A percentile compares a stretch with the other conserved stretches of the same genome.
Evolutionary conservation across 92 coral and sea anemone genomes (phyloP).

Genomic region (Actinostola sp.): DNA sequence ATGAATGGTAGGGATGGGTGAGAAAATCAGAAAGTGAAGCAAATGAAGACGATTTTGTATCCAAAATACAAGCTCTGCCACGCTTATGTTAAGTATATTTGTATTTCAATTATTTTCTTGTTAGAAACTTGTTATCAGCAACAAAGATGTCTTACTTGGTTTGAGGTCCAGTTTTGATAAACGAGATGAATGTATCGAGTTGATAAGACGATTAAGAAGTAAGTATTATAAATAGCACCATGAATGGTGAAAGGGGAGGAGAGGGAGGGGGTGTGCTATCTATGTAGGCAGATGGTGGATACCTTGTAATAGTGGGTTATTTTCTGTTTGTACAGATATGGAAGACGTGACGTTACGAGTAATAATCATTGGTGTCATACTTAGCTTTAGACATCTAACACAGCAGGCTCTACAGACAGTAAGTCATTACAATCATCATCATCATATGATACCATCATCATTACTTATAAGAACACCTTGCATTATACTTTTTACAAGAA

Average conservation of each 20-base stretch:
- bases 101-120: background rate
- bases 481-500: too few species aligned
- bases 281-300: background rate
- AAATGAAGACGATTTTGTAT: too few species aligned
- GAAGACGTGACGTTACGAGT: constrained; percentile 85
- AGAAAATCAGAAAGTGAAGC: too few species aligned
- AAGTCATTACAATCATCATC: constrained; percentile 35
- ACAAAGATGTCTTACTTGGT: constrained; percentile 81
- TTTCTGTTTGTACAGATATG: constrained; percentile 41
- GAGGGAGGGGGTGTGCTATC: too few species aligned
- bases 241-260: too few species aligned
- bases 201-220: constrained; percentile 85
- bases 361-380: constrained; percentile 90
- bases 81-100: too few species aligned
- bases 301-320: background rate
- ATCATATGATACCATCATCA: too few species aligned
- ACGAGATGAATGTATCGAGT: constrained; percentile 89
- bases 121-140: constrained; percentile 84
- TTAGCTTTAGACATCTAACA: constrained; percentile 83
- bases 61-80: too few species aligned
- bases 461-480: too few species aligned
- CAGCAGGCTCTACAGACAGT: constrained; percentile 87
- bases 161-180: constrained; percentile 87
- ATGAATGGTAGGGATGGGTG: too few species aligned
- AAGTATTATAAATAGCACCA: constrained; percentile 13